These are phyloP conservation scores for Notolepis coatsorum DNA, from an alignment of 2,797 vertebrate species.

Conservation along the genomic window DNA sequence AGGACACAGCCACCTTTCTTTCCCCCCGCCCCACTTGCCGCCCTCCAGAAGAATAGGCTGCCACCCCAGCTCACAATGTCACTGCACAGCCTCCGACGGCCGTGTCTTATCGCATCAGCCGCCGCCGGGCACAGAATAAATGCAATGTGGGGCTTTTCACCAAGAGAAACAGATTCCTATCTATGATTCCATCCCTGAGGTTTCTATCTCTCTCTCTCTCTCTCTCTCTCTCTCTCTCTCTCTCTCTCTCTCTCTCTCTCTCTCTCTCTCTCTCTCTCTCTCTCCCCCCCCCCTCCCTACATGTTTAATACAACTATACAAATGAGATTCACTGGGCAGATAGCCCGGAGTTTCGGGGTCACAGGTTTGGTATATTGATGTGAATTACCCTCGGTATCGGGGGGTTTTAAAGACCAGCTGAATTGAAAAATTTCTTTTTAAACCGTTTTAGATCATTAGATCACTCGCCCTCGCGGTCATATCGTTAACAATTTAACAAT, in stretches of 20 bases:
- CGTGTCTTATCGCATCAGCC: constrained; percentile 41
- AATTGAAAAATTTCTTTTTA: too few species aligned
- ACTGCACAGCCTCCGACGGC: constrained; percentile 39
- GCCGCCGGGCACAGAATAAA: constrained; percentile 44
- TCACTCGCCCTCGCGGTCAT: too few species aligned
- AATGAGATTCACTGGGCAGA: constrained; percentile 71
- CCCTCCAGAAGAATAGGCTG: constrained; percentile 37
- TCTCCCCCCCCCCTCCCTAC: constrained; percentile 52
- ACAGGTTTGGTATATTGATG: too few species aligned
- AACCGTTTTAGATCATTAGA: too few species aligned
- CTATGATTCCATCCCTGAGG: constrained; percentile 59
- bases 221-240: constrained; percentile 21
- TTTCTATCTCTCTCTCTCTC: constrained; percentile 14
- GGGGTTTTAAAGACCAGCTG: too few species aligned
- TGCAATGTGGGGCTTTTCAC: constrained; percentile 42
- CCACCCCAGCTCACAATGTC: constrained; percentile 26
- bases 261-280: constrained; percentile 14
- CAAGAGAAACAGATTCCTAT: constrained; percentile 55
- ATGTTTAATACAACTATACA: constrained; percentile 69
- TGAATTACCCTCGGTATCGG: too few species aligned
- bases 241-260: constrained; percentile 18
- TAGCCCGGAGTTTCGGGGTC: constrained; percentile 61
- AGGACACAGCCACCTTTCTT: too few species aligned
- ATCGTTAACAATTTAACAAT: too few species aligned
- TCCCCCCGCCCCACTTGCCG: too few species aligned